Conservation (phyloP, 92 coral and sea anemone species). For the Zoanthus sociatus region DNA sequence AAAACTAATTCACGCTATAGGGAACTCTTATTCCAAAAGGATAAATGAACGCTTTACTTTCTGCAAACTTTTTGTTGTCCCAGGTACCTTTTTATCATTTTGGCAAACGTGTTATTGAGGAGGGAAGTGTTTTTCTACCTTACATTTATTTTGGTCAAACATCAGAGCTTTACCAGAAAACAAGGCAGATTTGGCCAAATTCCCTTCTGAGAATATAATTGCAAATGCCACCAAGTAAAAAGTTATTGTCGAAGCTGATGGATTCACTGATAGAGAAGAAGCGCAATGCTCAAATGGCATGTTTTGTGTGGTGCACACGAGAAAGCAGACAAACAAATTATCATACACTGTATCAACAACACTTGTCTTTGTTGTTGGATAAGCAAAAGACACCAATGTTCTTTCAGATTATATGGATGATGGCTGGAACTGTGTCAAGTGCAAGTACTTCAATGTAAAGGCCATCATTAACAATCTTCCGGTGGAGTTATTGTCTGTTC, state of each 20-base stretch:
- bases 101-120: conserved; percentile 45
- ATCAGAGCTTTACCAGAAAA: conserved; percentile 71
- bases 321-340: conserved; percentile 64
- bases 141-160: conserved; percentile 56
- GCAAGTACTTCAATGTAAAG: conserved; percentile 62
- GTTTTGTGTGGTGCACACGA: conserved; percentile 51
- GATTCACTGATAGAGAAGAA: conserved; percentile 62
- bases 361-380: conserved; percentile 52
- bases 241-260: conserved; percentile 62
- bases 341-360: conserved; percentile 54
- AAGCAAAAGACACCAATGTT: conserved; percentile 66
- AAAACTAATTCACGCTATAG: too few relatives aligned
- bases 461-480: conserved; percentile 18
- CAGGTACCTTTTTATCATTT: too few relatives aligned
- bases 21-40: too few relatives aligned
- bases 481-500: not conserved
- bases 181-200: conserved; percentile 75
- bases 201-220: conserved; percentile 57
- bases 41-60: too few relatives aligned
- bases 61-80: too few relatives aligned
- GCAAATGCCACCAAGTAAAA: conserved; percentile 57
- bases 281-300: conserved; percentile 55
- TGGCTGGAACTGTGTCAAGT: conserved; percentile 69
- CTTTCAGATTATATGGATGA: conserved; percentile 66
- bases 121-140: conserved; percentile 64